Evolutionary conservation across 2,113 vertebrate genomes (phyloP).

Genomic region (Emydocephalus ijimae): DNA sequence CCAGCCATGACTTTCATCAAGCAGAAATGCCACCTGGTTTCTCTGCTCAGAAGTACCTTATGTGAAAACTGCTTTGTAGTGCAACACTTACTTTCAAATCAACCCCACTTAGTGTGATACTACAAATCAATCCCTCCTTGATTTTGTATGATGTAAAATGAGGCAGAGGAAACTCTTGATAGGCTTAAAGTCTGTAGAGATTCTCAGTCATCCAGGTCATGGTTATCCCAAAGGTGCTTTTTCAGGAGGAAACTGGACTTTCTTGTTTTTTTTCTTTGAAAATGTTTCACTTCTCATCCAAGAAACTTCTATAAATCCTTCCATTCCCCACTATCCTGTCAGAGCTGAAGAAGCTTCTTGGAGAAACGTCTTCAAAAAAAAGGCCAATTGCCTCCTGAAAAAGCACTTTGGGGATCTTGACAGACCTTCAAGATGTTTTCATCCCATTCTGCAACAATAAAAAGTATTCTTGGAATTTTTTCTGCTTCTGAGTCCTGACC

Average conservation of each 20-base stretch:
- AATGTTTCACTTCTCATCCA: too few relatives aligned
- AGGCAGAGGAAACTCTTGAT: neutral
- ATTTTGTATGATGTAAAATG: neutral
- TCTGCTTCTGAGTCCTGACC: neutral
- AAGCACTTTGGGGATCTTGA: too few relatives aligned
- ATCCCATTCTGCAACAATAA: neutral
- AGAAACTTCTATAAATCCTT: too few relatives aligned
- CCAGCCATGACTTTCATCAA: neutral
- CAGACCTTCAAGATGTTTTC: neutral
- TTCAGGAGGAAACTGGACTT: too few relatives aligned
- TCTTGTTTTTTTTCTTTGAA: too few relatives aligned
- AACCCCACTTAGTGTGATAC: neutral
- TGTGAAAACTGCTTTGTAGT: neutral
- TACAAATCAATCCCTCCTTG: neutral
- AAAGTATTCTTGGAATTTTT: neutral
- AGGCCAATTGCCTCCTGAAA: too few relatives aligned
- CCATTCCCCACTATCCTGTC: too few relatives aligned
- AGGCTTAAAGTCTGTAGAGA: neutral
- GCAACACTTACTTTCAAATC: conserved; percentile 69
- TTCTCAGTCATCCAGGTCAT: too few relatives aligned
- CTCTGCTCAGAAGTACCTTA: neutral
- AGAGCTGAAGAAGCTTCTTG: too few relatives aligned
- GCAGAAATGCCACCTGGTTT: neutral
- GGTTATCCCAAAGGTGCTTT: too few relatives aligned
- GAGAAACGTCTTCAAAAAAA: too few relatives aligned